Percentiles rank a stretch among this genome's conserved stretches.
phyloP scores from a whole-genome alignment of 1,140 invertebrate genomes.

The Eufriesea mexicana region DNA sequence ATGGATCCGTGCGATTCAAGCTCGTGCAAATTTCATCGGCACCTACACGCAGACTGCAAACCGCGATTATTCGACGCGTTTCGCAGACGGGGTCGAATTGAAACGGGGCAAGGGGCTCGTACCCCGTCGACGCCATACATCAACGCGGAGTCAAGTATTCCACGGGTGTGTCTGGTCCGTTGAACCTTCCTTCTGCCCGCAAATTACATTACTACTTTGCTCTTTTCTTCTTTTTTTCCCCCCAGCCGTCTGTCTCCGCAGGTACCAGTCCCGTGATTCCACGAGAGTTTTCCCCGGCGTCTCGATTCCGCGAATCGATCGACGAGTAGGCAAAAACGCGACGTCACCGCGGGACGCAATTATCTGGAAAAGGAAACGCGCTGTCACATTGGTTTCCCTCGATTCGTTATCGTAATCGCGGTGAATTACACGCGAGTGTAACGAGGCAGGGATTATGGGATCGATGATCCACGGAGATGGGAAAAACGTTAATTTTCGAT shows the following conservation, averaged over 20 bases:
- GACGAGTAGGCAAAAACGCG: slow-evolving; percentile 19
- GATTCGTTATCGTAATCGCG: slow-evolving; percentile 38
- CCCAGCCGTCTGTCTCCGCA: background rate
- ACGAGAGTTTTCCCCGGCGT: background rate
- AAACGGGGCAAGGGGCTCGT: slow-evolving; percentile 17
- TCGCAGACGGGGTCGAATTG: slow-evolving; percentile 3
- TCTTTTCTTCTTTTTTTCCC: background rate
- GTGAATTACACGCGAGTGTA: slow-evolving; percentile 10
- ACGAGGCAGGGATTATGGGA: background rate
- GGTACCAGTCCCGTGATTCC: background rate
- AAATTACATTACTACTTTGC: slow-evolving; percentile 15
- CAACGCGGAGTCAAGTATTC: background rate
- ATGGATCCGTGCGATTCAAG: background rate
- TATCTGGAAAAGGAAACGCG: slow-evolving; percentile 53
- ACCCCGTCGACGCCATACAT: background rate
- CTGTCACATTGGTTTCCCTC: slow-evolving; percentile 1
- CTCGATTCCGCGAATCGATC: slow-evolving; percentile 44
- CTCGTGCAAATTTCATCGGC: background rate
- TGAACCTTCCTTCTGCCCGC: background rate
- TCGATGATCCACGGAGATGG: background rate
- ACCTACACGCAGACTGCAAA: no score
- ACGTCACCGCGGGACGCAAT: slow-evolving; percentile 25
- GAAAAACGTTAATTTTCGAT: no score
- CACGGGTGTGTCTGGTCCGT: background rate
- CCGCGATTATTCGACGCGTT: background rate